These are phyloP conservation scores for Augochlorella aurata DNA, from an alignment of 2,888 invertebrate species.

Conservation along the genomic window DNA sequence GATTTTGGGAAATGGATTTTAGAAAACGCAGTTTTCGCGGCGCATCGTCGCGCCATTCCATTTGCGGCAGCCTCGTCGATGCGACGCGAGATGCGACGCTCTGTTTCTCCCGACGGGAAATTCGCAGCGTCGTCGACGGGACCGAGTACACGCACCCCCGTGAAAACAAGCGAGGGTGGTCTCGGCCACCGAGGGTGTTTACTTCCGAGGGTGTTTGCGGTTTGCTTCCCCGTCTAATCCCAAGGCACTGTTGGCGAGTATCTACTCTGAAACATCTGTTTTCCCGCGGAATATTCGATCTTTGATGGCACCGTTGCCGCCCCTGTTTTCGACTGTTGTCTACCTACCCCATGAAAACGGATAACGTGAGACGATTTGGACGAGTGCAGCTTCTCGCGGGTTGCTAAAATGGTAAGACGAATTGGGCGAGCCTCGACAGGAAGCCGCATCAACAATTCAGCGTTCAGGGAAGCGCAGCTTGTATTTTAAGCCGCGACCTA, in stretches of 20 bases:
- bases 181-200: constrained; percentile 3
- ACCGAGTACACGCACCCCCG: neutral
- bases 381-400: too few relatives aligned
- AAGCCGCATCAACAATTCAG: too few relatives aligned
- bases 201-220: constrained; percentile 23
- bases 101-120: neutral
- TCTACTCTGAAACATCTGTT: too few relatives aligned
- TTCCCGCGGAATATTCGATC: neutral
- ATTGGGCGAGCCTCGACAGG: too few relatives aligned
- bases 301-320: neutral
- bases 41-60: constrained; percentile 1
- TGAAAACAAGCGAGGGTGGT: constrained; percentile 20
- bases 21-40: neutral
- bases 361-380: too few relatives aligned
- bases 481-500: too few relatives aligned
- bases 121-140: constrained; percentile 16
- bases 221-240: constrained; percentile 24
- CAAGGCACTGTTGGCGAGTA: neutral
- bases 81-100: neutral
- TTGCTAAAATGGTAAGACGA: too few relatives aligned
- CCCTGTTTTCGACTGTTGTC: neutral
- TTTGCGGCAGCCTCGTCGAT: neutral
- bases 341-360: neutral
- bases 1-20: constrained; percentile 18
- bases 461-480: too few relatives aligned